Percentiles rank a stretch among this genome's conserved stretches.
Evolutionary conservation across 2,888 invertebrate species (phyloP).

Genomic region (Cheiracanthium punctorium): DNA sequence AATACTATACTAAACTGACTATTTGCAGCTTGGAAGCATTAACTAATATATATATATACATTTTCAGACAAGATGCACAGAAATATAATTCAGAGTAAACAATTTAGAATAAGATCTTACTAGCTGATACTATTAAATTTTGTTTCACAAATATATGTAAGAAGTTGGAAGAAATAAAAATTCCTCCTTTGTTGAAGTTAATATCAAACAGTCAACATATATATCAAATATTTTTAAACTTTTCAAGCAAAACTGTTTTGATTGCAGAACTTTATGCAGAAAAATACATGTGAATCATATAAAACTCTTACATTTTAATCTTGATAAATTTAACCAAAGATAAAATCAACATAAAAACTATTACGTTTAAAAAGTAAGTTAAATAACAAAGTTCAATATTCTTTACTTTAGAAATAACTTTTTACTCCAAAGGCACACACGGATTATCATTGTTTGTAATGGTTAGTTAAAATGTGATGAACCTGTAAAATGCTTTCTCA

Average conservation of each 20-base stretch:
- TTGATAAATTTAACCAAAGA: no score
- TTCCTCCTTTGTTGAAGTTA: neutral
- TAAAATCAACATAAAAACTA: no score
- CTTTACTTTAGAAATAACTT: no score
- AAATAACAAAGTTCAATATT: no score
- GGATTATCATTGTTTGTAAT: no score
- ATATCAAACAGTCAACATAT: neutral
- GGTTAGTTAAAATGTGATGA: no score
- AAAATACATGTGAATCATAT: no score
- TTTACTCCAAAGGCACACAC: no score
- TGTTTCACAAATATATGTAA: neutral
- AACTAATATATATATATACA: slow-evolving; percentile 3
- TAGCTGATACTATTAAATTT: neutral
- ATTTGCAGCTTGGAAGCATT: slow-evolving; percentile 6
- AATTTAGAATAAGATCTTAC: neutral
- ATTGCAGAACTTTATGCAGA: neutral
- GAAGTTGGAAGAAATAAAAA: neutral
- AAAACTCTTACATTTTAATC: no score
- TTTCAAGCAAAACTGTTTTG: neutral
- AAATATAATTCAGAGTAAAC: neutral
- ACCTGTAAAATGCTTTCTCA: no score
- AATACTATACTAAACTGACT: slow-evolving; percentile 26
- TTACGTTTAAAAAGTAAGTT: no score
- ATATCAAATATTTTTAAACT: neutral
- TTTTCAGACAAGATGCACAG: neutral